Conservation (phyloP, 2,113 vertebrate species). For the Tautogolabrus adspersus region DNA sequence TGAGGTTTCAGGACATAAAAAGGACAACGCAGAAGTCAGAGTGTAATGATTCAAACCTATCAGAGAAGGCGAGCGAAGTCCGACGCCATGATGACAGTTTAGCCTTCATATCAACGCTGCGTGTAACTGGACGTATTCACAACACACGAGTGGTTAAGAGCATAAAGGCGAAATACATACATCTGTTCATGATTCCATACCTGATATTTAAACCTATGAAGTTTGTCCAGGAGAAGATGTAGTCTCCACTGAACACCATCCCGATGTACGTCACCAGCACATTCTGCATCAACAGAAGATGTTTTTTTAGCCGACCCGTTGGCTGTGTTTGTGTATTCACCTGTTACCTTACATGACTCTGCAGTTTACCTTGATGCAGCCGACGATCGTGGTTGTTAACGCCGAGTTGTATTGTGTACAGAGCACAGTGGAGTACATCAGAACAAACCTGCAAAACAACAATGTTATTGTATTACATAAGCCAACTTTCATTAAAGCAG, state of each 20-base stretch:
- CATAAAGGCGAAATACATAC: no score
- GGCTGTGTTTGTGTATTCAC: not conserved
- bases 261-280: constrained; percentile 98
- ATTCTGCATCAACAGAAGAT: constrained; percentile 85
- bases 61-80: no score
- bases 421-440: constrained; percentile 97
- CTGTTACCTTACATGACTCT: not conserved
- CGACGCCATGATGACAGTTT: no score
- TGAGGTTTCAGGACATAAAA: not conserved
- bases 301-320: not conserved
- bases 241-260: constrained; percentile 98
- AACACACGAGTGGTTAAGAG: no score
- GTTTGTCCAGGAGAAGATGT: constrained; percentile 98
- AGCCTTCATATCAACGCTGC: no score
- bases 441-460: constrained; percentile 86
- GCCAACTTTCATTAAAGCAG: not conserved
- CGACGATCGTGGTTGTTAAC: constrained; percentile 96
- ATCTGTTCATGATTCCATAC: constrained; percentile 82
- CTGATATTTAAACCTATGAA: constrained; percentile 99
- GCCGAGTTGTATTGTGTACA: constrained; percentile 99
- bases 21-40: not conserved
- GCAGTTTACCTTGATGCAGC: constrained; percentile 93
- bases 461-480: not conserved
- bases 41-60: no score
- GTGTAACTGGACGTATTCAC: no score